Conservation (phyloP, 2,113 vertebrate species). For the Todiramphus saurophagus region DNA sequence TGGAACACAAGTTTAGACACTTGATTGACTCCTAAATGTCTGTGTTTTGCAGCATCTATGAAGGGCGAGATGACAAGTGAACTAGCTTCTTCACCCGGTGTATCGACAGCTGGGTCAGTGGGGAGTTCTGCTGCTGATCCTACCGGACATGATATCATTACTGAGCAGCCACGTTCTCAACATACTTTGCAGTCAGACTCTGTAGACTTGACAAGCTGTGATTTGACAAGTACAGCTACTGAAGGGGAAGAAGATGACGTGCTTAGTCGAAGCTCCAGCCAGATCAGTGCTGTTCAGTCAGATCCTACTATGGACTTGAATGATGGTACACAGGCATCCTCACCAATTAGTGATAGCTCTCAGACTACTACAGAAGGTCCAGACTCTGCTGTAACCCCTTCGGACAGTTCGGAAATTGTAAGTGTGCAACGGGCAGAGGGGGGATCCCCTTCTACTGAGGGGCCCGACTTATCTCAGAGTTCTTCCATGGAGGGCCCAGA, state of each 20-base stretch:
- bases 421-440: constrained; percentile 76
- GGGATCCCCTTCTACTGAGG: constrained; percentile 73
- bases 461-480: constrained; percentile 73
- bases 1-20: not conserved
- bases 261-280: constrained; percentile 90
- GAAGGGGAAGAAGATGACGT: constrained; percentile 82
- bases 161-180: constrained; percentile 93
- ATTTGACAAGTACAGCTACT: constrained; percentile 72
- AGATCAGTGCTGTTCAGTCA: constrained; percentile 82
- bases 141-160: constrained; percentile 85
- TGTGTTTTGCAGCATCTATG: constrained; percentile 77
- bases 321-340: constrained; percentile 84
- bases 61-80: constrained; percentile 77
- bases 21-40: not conserved
- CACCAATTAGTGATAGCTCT: constrained; percentile 94
- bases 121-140: constrained; percentile 60
- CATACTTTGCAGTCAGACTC: constrained; percentile 91
- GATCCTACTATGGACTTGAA: constrained; percentile 78
- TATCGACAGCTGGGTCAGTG: constrained; percentile 72
- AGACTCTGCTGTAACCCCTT: constrained; percentile 95
- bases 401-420: constrained; percentile 96
- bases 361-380: constrained; percentile 98
- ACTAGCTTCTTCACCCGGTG: constrained; percentile 72
- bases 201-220: constrained; percentile 83
- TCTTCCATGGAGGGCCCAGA: constrained; percentile 71